A percentile compares a stretch with the other conserved stretches of the same genome.
These are phyloP conservation scores for Cordilura impudica DNA, from an alignment of 2,888 invertebrate species.

Conservation along the genomic window DNA sequence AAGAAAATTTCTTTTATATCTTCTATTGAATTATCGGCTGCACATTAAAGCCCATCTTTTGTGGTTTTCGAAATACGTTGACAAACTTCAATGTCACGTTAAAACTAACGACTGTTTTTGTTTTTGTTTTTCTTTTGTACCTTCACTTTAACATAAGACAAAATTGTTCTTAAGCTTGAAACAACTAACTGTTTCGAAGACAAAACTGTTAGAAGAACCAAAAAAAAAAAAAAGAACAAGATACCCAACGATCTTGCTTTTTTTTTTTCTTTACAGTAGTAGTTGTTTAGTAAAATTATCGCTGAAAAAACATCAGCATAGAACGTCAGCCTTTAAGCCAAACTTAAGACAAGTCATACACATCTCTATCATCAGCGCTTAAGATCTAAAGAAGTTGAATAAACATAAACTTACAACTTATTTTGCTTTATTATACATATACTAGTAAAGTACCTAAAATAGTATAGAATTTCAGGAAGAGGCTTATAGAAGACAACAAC, in stretches of 20 bases:
- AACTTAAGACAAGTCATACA: slow-evolving; percentile 16
- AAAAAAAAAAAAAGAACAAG: background rate
- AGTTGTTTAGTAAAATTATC: background rate
- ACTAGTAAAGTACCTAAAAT: background rate
- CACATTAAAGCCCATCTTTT: slow-evolving; percentile 51
- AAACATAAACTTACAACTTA: background rate
- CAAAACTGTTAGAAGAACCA: background rate
- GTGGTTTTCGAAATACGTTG: slow-evolving; percentile 37
- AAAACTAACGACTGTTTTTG: background rate
- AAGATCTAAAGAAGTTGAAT: background rate
- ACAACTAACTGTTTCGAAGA: slow-evolving; percentile 23
- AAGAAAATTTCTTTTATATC: slow-evolving; percentile 44
- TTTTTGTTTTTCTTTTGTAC: background rate
- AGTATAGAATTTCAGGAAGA: background rate
- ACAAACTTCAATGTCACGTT: slow-evolving; percentile 61
- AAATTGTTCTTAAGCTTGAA: slow-evolving; percentile 10
- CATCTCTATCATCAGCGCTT: slow-evolving; percentile 20
- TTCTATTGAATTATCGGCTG: slow-evolving; percentile 58
- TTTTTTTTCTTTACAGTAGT: background rate
- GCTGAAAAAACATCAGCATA: slow-evolving; percentile 9
- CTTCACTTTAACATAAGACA: background rate
- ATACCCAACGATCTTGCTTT: too few relatives aligned
- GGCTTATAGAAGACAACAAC: background rate
- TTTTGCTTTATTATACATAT: background rate
- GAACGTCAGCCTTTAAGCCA: background rate